Conservation (phyloP, 2,797 vertebrate species). For the Acanthornis magna region DNA sequence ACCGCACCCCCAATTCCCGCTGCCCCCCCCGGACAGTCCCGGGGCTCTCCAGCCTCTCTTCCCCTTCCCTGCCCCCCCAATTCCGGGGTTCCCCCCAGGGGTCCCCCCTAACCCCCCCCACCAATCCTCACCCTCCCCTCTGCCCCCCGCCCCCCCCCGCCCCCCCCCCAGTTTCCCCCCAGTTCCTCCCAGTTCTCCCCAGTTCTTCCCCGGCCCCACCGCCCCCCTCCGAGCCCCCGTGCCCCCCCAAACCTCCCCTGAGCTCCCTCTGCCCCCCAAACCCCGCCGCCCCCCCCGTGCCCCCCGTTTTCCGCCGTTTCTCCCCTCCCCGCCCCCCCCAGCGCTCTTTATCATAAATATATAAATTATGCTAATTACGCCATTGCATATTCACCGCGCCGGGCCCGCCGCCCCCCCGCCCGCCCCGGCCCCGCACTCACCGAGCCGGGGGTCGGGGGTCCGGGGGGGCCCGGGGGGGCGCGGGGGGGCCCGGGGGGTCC, state of each 20-base stretch:
- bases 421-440: slow-evolving; percentile 51
- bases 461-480: neutral
- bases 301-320: neutral
- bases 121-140: neutral
- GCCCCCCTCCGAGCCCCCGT: neutral
- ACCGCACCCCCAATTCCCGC: neutral
- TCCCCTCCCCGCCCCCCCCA: neutral
- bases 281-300: neutral
- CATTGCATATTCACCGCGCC: slow-evolving; percentile 95
- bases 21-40: neutral
- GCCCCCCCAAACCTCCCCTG: neutral
- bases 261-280: neutral
- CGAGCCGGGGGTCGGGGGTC: neutral
- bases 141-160: neutral
- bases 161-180: neutral
- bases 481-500: neutral
- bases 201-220: neutral
- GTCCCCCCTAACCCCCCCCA: neutral
- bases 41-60: neutral
- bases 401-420: slow-evolving; percentile 59
- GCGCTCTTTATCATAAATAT: slow-evolving; percentile 98
- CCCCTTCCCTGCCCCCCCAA: neutral
- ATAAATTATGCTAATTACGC: slow-evolving; percentile 99
- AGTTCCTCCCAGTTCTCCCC: neutral
- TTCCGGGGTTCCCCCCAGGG: neutral